Evolutionary conservation across 2,888 invertebrate species (phyloP).

Genomic region (Xestia sexstrigata): DNA sequence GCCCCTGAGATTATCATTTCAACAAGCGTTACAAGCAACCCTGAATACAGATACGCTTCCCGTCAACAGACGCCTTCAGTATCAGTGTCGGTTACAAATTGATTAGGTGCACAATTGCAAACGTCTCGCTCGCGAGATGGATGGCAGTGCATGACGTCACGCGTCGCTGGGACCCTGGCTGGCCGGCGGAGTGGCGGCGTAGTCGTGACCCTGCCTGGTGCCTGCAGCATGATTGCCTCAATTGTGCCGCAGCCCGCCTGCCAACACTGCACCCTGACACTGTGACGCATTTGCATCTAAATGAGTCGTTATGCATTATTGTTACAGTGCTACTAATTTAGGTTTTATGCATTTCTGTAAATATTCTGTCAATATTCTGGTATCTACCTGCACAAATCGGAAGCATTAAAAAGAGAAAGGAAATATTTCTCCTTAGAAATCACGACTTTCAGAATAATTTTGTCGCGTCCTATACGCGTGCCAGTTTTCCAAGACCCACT

Average conservation of each 20-base stretch:
- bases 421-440: not conserved
- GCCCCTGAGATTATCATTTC: not conserved
- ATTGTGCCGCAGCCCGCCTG: constrained; percentile 34
- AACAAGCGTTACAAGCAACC: constrained; percentile 2
- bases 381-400: not conserved
- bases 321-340: not conserved
- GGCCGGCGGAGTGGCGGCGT: not conserved
- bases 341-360: no score
- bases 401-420: not conserved
- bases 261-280: constrained; percentile 5
- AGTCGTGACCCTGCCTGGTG: constrained; percentile 46
- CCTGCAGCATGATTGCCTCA: constrained; percentile 53
- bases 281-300: constrained; percentile 24
- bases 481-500: not conserved
- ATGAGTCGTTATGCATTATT: not conserved
- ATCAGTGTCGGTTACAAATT: constrained; percentile 21
- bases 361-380: not conserved
- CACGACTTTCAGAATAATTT: not conserved
- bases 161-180: constrained; percentile 35
- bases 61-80: not conserved
- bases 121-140: not conserved
- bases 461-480: not conserved
- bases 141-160: constrained; percentile 17
- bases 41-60: not conserved
- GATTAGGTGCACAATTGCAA: constrained; percentile 15